These are phyloP conservation scores for Yoshiicerus persimilis DNA, from an alignment of 1,140 invertebrate species.

Conservation along the genomic window DNA sequence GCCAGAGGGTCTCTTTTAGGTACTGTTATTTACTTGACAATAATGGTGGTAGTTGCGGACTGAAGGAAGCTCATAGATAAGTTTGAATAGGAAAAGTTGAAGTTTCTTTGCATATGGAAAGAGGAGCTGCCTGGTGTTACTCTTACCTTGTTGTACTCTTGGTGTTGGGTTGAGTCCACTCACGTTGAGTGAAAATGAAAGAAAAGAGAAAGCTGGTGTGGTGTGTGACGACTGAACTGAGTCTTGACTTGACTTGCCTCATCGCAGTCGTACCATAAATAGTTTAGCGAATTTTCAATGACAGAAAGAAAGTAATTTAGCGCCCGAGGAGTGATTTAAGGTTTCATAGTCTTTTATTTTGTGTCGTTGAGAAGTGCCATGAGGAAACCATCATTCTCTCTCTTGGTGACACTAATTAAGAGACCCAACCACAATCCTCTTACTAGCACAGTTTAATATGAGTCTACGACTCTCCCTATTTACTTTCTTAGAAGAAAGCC, in stretches of 20 bases:
- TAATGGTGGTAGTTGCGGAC: neutral
- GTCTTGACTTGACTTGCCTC: neutral
- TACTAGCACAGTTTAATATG: neutral
- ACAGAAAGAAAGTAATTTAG: constrained; percentile 37
- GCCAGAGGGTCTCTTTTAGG: too few relatives aligned
- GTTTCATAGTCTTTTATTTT: constrained; percentile 41
- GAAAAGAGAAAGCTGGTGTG: neutral
- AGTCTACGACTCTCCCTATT: neutral
- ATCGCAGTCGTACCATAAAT: constrained; percentile 1
- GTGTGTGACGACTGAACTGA: neutral
- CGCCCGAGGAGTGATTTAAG: constrained; percentile 41
- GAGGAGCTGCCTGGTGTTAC: too few relatives aligned
- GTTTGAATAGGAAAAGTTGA: neutral
- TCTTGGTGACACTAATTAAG: constrained; percentile 41
- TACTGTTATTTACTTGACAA: neutral
- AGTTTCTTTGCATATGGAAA: neutral
- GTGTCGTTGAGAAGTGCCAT: constrained; percentile 31
- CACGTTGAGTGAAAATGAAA: neutral
- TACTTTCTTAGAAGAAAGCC: too few relatives aligned
- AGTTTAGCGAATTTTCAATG: constrained; percentile 30
- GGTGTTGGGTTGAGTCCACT: neutral
- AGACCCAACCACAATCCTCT: constrained; percentile 23
- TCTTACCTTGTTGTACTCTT: too few relatives aligned
- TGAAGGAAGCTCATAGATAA: neutral
- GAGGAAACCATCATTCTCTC: constrained; percentile 41